phyloP scores from a whole-genome alignment of 1,140 invertebrate species.

The Drosophila guanche region DNA sequence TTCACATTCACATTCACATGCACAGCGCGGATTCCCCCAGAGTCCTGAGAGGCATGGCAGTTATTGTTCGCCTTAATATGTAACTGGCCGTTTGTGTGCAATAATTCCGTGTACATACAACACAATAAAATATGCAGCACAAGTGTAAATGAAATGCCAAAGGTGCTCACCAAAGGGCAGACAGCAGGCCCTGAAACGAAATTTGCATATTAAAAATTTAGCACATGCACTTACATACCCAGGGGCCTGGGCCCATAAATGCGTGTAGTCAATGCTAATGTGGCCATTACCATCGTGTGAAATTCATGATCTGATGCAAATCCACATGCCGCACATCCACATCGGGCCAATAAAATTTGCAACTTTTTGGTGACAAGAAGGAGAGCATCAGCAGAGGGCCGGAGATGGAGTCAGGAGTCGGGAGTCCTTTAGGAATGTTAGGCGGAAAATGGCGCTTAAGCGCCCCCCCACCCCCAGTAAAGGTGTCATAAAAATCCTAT shows the following conservation, averaged over 20 bases:
- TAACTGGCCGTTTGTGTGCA: slow-evolving; percentile 72
- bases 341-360: slow-evolving; percentile 75
- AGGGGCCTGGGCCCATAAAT: slow-evolving; percentile 46
- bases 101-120: slow-evolving; percentile 56
- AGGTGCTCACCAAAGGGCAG: no score
- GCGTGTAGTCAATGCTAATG: slow-evolving; percentile 79
- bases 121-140: slow-evolving; percentile 74
- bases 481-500: slow-evolving; percentile 81
- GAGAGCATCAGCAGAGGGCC: slow-evolving; percentile 6
- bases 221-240: slow-evolving; percentile 64
- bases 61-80: slow-evolving; percentile 48
- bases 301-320: slow-evolving; percentile 80
- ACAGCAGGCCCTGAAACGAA: slow-evolving; percentile 12
- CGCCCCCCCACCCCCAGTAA: slow-evolving; percentile 17
- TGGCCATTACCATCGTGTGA: slow-evolving; percentile 70
- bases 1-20: not conserved
- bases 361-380: slow-evolving; percentile 75
- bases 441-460: slow-evolving; percentile 21
- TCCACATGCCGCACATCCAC: slow-evolving; percentile 58
- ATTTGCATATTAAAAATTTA: slow-evolving; percentile 80
- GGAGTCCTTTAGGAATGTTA: no score
- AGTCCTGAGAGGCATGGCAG: slow-evolving; percentile 1
- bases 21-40: not conserved
- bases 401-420: not conserved
- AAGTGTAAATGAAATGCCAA: slow-evolving; percentile 77